Conservation (phyloP, 2,797 vertebrate genomes). For the Acridotheres tristis region DNA sequence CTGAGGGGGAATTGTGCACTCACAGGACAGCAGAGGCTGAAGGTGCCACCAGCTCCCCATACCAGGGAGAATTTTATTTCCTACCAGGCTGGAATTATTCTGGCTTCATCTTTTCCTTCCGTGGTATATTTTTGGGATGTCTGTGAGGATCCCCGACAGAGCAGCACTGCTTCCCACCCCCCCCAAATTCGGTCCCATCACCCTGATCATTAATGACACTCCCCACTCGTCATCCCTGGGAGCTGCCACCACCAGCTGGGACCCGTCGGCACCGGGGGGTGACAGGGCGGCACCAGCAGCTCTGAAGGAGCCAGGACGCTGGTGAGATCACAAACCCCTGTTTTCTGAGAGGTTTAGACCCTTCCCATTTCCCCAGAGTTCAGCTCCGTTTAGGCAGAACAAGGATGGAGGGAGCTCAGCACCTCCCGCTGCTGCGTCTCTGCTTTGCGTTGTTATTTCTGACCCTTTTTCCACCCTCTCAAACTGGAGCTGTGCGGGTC, state of each 20-base stretch:
- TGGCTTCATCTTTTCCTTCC: background rate
- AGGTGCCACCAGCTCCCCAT: background rate
- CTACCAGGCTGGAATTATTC: background rate
- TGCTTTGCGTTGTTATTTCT: background rate
- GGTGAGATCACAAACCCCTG: fast-evolving
- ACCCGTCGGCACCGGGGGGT: background rate
- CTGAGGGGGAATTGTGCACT: background rate
- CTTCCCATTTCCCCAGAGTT: background rate
- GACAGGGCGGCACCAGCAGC: background rate
- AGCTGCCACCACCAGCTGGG: background rate
- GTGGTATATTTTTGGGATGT: fast-evolving
- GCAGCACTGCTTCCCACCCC: background rate
- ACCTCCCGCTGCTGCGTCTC: fast-evolving
- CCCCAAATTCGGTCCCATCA: fast-evolving
- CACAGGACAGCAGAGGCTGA: background rate
- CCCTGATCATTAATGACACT: background rate
- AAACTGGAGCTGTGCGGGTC: background rate
- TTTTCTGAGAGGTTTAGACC: background rate
- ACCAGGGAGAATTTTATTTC: background rate
- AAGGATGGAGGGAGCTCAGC: fast-evolving
- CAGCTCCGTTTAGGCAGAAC: fast-evolving
- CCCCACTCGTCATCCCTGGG: background rate
- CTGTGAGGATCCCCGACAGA: background rate
- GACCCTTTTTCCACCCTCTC: background rate
- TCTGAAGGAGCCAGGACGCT: fast-evolving